These are phyloP conservation scores for Taurulus bubalis DNA, from an alignment of 2,113 vertebrate species.

Conservation along the genomic window DNA sequence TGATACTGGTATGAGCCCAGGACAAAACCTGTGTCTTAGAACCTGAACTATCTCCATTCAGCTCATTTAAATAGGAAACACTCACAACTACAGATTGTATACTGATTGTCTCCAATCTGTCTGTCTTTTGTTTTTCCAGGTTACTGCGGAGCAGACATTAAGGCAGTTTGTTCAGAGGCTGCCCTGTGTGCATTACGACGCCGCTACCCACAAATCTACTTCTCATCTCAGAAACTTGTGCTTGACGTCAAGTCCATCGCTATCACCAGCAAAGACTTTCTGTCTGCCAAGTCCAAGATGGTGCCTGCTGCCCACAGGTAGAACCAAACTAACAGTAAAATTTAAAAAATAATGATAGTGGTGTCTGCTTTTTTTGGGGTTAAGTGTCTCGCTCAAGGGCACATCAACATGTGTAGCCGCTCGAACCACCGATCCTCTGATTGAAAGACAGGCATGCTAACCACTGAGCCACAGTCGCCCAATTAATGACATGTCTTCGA, in stretches of 20 bases:
- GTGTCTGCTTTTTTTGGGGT: too few relatives aligned
- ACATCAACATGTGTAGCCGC: too few relatives aligned
- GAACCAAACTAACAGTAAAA: background rate
- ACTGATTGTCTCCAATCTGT: background rate
- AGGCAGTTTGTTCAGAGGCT: slow-evolving; percentile 92
- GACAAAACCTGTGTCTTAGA: slow-evolving; percentile 14
- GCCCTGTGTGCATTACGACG: slow-evolving; percentile 92
- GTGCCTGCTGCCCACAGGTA: slow-evolving; percentile 91
- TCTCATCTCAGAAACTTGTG: slow-evolving; percentile 89
- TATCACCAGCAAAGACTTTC: slow-evolving; percentile 90
- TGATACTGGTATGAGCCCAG: background rate
- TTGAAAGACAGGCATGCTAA: too few relatives aligned
- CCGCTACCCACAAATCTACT: slow-evolving; percentile 95
- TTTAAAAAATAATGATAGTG: too few relatives aligned
- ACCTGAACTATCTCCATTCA: background rate
- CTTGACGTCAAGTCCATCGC: slow-evolving; percentile 89
- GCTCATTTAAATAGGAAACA: background rate
- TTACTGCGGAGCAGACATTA: slow-evolving; percentile 98
- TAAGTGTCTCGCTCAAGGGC: too few relatives aligned
- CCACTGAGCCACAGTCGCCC: too few relatives aligned
- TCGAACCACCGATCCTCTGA: too few relatives aligned
- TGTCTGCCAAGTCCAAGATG: slow-evolving; percentile 89
- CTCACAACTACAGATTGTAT: background rate
- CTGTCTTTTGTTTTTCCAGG: slow-evolving; percentile 77
- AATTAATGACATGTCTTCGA: background rate